Evolutionary conservation across 2,888 invertebrate genomes (phyloP).

Genomic region (Cyclophora albipunctata): DNA sequence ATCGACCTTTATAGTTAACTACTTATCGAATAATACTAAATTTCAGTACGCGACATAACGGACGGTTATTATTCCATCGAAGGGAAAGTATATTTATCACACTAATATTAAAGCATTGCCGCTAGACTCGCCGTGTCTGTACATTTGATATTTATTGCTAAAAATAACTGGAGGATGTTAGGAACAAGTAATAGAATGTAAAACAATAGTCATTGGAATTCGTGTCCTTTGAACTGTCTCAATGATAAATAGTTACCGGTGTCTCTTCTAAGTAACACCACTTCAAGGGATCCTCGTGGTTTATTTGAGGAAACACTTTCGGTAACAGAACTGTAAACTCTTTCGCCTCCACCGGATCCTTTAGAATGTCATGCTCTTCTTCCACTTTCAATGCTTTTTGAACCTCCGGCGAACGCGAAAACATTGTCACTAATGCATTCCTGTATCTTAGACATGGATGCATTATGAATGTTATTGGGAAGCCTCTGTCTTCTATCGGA

Average conservation of each 20-base stretch:
- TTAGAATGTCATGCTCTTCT: slow-evolving; percentile 39
- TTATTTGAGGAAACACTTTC: slow-evolving; percentile 47
- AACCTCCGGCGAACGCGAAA: slow-evolving; percentile 31
- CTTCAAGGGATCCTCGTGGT: slow-evolving; percentile 41
- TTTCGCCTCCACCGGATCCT: slow-evolving; percentile 35
- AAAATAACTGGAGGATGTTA: too few species aligned
- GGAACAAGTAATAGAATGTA: too few species aligned
- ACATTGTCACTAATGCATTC: slow-evolving; percentile 44
- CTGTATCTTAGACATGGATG: slow-evolving; percentile 50
- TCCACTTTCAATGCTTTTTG: slow-evolving; percentile 40
- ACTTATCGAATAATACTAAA: too few species aligned
- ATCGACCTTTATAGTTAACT: too few species aligned
- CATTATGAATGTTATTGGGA: slow-evolving; percentile 53
- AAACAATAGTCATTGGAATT: too few species aligned
- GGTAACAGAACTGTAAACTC: slow-evolving; percentile 55
- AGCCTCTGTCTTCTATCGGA: slow-evolving; percentile 40
- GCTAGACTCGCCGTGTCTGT: too few species aligned
- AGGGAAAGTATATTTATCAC: too few species aligned
- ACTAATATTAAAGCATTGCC: too few species aligned
- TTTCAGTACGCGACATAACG: too few species aligned
- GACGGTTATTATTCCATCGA: too few species aligned
- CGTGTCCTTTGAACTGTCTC: too few species aligned
- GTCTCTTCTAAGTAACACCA: slow-evolving; percentile 58
- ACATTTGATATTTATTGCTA: too few species aligned
- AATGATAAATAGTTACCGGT: slow-evolving; percentile 33